A percentile compares a stretch with the other conserved stretches of the same genome.
Conservation (phyloP, 2,888 invertebrate species). For the Andrena hattorfiana region DNA sequence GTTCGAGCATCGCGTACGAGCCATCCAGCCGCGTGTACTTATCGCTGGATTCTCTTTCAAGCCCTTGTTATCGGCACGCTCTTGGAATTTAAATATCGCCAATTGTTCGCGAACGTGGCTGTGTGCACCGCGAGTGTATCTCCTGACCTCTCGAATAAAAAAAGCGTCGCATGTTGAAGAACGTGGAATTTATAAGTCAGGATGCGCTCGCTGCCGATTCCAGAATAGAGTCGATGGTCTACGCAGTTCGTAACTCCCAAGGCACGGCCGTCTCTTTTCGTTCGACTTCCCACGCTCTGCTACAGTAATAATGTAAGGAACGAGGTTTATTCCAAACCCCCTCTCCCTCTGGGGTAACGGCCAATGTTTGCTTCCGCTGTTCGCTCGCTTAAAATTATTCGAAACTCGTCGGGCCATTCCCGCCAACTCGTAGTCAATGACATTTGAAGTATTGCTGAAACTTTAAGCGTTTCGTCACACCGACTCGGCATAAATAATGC, state of each 20-base stretch:
- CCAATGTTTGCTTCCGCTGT: background rate
- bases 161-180: background rate
- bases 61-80: background rate
- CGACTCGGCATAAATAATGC: slow-evolving; percentile 15
- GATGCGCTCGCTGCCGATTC: slow-evolving; percentile 14
- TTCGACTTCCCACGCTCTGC: slow-evolving; percentile 15
- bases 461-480: background rate
- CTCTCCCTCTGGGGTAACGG: background rate
- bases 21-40: background rate
- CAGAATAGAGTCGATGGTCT: slow-evolving; percentile 21
- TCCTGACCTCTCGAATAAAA: background rate
- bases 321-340: slow-evolving; percentile 30
- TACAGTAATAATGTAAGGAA: slow-evolving; percentile 29
- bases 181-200: slow-evolving; percentile 1
- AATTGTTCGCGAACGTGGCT: background rate
- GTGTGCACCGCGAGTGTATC: background rate
- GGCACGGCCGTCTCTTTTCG: slow-evolving; percentile 8
- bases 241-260: slow-evolving; percentile 26
- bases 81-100: background rate
- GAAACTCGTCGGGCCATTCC: background rate
- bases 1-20: slow-evolving; percentile 60
- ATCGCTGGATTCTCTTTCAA: background rate
- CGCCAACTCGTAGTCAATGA: background rate
- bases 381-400: background rate
- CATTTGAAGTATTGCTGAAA: slow-evolving; percentile 4